phyloP scores from a whole-genome alignment of 1,140 invertebrate species.

The Drosophila pseudoobscura region DNA sequence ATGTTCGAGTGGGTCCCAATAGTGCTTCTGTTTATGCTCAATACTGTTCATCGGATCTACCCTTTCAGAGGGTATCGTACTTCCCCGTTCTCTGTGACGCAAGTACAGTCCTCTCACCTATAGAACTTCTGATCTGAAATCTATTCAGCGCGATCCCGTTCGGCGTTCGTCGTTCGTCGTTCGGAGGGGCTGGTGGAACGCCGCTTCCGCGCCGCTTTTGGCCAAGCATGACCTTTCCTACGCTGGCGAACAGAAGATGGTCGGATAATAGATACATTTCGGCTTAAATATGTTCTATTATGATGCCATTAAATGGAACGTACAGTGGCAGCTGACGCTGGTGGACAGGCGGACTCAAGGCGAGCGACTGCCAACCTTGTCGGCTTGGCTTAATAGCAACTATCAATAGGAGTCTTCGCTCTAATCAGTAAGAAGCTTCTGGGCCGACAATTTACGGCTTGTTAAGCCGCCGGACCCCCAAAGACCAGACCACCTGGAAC shows the following conservation, averaged over 20 bases:
- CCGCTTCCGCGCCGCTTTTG: slow-evolving; percentile 55
- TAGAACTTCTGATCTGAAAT: slow-evolving; percentile 21
- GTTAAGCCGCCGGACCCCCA: slow-evolving; percentile 6
- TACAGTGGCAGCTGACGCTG: slow-evolving; percentile 46
- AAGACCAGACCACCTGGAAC: slow-evolving; percentile 53
- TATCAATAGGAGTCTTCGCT: slow-evolving; percentile 9
- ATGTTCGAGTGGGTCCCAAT: background rate
- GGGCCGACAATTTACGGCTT: slow-evolving; percentile 9
- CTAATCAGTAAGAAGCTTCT: slow-evolving; percentile 22
- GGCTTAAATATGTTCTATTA: slow-evolving; percentile 60
- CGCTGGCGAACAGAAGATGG: slow-evolving; percentile 36
- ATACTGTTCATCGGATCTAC: background rate
- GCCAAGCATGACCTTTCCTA: slow-evolving; percentile 61
- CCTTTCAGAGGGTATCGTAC: background rate
- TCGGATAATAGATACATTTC: slow-evolving; percentile 54
- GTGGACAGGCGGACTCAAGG: slow-evolving; percentile 35
- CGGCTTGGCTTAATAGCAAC: slow-evolving; percentile 25
- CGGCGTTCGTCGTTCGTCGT: slow-evolving; percentile 27
- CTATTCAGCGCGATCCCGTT: slow-evolving; percentile 37
- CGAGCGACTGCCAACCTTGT: slow-evolving; percentile 55
- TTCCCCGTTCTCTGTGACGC: slow-evolving; percentile 16
- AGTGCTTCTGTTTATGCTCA: no score
- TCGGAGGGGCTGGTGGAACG: slow-evolving; percentile 14
- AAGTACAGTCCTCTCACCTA: slow-evolving; percentile 22
- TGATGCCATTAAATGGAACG: slow-evolving; percentile 67